Percentiles rank a stretch among this genome's conserved stretches.
Evolutionary conservation across 2,113 vertebrate species (phyloP).

Genomic region (Eurystomus gularis): DNA sequence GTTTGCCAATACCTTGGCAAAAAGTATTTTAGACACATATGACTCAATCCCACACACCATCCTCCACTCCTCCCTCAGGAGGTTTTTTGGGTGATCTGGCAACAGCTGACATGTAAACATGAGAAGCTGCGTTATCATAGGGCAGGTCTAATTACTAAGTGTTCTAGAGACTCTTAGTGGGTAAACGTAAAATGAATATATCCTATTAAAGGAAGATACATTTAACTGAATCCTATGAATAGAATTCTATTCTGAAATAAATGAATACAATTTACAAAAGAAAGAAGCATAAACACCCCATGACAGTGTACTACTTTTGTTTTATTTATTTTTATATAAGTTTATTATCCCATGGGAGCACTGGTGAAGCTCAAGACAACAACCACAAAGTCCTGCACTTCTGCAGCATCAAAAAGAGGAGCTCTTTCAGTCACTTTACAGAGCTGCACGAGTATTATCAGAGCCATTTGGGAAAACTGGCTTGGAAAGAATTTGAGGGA

Average conservation of each 20-base stretch:
- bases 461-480: background rate
- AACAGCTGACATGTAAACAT: background rate
- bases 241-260: background rate
- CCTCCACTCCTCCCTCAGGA: no score
- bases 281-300: background rate
- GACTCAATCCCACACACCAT: background rate
- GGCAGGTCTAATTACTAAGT: background rate
- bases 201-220: background rate
- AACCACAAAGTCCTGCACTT: background rate
- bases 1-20: background rate
- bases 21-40: background rate
- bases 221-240: background rate
- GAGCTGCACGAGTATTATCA: background rate
- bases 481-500: background rate
- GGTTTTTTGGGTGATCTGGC: background rate
- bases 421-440: background rate
- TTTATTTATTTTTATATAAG: background rate
- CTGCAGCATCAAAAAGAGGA: background rate
- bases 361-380: background rate
- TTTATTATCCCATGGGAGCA: background rate
- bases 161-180: background rate
- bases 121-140: background rate
- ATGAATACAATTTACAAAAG: background rate
- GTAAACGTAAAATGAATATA: background rate
- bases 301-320: fast-evolving